Base-by-base conservation (phyloP, 2,888 invertebrate species). In the Lasioglossum calceatum region DNA sequence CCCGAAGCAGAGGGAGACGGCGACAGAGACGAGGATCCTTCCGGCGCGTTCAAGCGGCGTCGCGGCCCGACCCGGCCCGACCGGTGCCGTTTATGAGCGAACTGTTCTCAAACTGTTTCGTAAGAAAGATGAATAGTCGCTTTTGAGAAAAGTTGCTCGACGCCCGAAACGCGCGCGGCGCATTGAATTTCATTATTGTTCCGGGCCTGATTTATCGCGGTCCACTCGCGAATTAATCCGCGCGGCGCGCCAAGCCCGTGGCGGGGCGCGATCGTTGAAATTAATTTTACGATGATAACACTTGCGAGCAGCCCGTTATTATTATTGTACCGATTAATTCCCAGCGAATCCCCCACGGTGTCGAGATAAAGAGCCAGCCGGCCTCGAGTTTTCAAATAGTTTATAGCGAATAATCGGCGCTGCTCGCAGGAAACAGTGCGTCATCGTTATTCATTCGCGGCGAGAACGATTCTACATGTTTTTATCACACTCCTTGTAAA, bases 121-220 rank as follows among this genome's bases (percentile, higher is more conserved):
- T 85, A 91, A 91, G 91, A 91, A 91, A 91, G 90, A 91, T 90
- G 91, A 91, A 91, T 91, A 91, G 90, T 83, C 87, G 86, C 83
- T 85, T 88, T 91, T 88, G 90, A 91, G 85, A 86, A 91, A 91
- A 91, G 79, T 88, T 75, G 73, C 84, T 76, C 76, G 85, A 88
- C 86, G 82, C 50, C 83, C 80, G 74, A 32, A 39, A 64, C 75
- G 61, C 27, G 8, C 61, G 27, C 71, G 58, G 50, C 78, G 82
- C 87, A 84, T 88, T 89, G 91, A 91, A 89, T 91, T 90, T 90
- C 90, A 91, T 90, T 91, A 91, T 91, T 89, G 85, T 81, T 44
- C 77, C 74, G 79, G 58, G 50, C 72, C 78, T 89, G 88, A 91
- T 90, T 90, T 90, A 90, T 90, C 89, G 54, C 47, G 36, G 58